Conservation (phyloP, 1,140 invertebrate species). For the Drosophila virilis region DNA sequence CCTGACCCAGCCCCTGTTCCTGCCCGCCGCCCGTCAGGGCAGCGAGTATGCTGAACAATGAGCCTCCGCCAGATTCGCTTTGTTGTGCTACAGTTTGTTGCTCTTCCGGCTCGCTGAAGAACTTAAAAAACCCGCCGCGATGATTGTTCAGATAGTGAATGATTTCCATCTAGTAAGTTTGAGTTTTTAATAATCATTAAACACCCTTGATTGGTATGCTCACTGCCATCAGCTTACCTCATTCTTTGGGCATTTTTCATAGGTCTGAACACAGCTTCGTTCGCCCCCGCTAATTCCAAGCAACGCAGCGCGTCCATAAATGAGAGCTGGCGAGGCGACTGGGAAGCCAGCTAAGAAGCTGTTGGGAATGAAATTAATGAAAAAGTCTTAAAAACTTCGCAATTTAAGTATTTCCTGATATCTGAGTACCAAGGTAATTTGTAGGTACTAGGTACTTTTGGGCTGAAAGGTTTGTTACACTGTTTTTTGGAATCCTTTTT, state of each 20-base stretch:
- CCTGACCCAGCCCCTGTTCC: constrained; percentile 27
- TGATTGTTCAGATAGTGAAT: constrained; percentile 93
- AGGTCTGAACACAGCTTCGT: constrained; percentile 87
- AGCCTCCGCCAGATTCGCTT: constrained; percentile 51
- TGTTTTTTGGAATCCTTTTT: no score
- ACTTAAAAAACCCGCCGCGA: constrained; percentile 93
- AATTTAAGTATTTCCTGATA: neutral
- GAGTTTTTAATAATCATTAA: constrained; percentile 45
- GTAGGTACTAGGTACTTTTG: no score
- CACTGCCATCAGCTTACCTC: constrained; percentile 57
- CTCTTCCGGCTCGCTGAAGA: constrained; percentile 87
- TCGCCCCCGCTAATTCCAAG: constrained; percentile 89
- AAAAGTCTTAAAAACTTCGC: neutral
- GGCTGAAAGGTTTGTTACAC: no score
- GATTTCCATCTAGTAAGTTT: constrained; percentile 86
- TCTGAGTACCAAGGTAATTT: neutral
- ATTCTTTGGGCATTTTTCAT: constrained; percentile 90
- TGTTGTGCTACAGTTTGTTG: constrained; percentile 40
- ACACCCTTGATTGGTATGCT: constrained; percentile 13
- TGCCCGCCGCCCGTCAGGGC: constrained; percentile 67
- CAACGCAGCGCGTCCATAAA: constrained; percentile 89
- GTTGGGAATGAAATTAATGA: constrained; percentile 1
- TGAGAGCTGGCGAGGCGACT: constrained; percentile 87
- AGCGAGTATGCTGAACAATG: constrained; percentile 74
- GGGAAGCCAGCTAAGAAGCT: constrained; percentile 85